Percentiles rank a stretch among this genome's conserved stretches.
phyloP scores from a whole-genome alignment of 2,113 vertebrate genomes.

The Sturnus vulgaris region DNA sequence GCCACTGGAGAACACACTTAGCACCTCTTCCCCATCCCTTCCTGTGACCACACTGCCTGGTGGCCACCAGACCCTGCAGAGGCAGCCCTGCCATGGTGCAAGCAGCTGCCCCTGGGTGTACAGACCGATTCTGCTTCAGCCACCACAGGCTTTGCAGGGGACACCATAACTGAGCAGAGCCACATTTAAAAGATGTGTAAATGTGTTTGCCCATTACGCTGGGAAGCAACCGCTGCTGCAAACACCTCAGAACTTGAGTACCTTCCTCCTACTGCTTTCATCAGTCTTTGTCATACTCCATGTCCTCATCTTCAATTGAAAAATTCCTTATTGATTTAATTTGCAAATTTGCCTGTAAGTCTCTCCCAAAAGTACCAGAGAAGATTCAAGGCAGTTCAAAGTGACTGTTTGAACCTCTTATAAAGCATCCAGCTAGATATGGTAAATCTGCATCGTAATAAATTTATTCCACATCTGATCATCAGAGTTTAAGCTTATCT shows the following conservation, averaged over 20 bases:
- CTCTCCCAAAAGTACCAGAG: not conserved
- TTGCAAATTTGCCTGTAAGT: not conserved
- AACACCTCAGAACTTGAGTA: not conserved
- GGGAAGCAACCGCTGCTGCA: not conserved
- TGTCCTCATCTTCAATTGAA: not conserved
- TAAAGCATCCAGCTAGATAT: not conserved
- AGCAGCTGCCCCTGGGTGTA: not conserved
- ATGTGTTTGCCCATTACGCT: not conserved
- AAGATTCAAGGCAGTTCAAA: not conserved
- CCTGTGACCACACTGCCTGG: not conserved
- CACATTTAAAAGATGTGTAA: not conserved
- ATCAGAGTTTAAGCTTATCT: not conserved
- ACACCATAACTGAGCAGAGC: not conserved
- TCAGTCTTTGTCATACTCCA: not conserved
- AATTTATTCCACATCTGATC: not conserved
- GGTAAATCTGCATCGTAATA: not conserved
- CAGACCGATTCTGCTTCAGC: not conserved
- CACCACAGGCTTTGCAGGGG: not conserved
- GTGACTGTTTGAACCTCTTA: not conserved
- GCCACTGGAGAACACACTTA: accelerated
- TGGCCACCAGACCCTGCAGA: not conserved
- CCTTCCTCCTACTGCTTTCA: not conserved
- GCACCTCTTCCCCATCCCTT: not conserved
- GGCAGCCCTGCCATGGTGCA: not conserved
- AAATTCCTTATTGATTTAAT: constrained; percentile 3